Base-by-base conservation (phyloP, 2,888 invertebrate species). In the Cheiracanthium punctorium region DNA sequence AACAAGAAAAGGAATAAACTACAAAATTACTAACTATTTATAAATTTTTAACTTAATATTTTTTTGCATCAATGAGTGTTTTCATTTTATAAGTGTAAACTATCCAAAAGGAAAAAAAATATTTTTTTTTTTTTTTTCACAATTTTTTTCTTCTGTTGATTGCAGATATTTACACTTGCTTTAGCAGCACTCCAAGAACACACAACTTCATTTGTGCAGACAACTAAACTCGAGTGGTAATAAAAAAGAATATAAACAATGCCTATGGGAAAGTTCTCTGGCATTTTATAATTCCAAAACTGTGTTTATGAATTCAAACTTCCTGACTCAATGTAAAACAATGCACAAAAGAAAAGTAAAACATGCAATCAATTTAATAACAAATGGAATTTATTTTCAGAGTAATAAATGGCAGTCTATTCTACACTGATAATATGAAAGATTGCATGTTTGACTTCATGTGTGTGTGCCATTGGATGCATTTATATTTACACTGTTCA, bases 11-110 rank as follows among this genome's bases (percentile, higher is more conserved):
- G 67, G 79, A 79, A 85, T 85, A 85, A 85, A 85, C 84, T 85
- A 85, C 79, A 85, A 58, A 85, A 85, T 85, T 52, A 73, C 84
- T 85, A 85, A 85, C 84, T 85, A 85, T 85, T 79, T 79, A 79
- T 79, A 85, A 85, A 76, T 84, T 77, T 29, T 37, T 58, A 85
- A 85, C 84, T 85, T 52, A 85, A 79, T 79, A 72, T 67, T 71
- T 70, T 10, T 67, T n/a, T 70, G 58, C 71, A 67, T 73, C 76
- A 77, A 30, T 79, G 73, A 37, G 52, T 33, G 64, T 79, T 74
- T 74, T 67, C 65, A 52, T 67, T 73, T 41, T 70, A n/a, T 48
- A 43, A 70, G 84, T 74, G 84, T 73, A 67, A 77, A 73, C 84
- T 85, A 85, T 79, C 64, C 84, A 73, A 85, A 58, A 84, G 65